A percentile compares a stretch with the other conserved stretches of the same genome.
These are phyloP conservation scores for Aleiodes alternator DNA, from an alignment of 2,888 invertebrate genomes.

Conservation along the genomic window DNA sequence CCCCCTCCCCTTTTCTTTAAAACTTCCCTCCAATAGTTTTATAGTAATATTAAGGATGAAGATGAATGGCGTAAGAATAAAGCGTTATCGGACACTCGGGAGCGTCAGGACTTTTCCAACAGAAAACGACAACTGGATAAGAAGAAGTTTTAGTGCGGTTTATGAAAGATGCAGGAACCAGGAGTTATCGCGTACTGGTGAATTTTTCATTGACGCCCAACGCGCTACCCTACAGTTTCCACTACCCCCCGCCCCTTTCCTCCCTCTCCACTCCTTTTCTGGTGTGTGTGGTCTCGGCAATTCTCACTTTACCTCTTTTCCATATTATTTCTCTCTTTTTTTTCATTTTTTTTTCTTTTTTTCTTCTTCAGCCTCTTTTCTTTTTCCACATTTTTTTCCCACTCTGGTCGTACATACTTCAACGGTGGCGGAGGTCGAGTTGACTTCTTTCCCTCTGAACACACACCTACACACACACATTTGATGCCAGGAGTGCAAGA, in stretches of 20 bases:
- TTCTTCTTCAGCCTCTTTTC: conserved; percentile 28
- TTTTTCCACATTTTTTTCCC: conserved; percentile 31
- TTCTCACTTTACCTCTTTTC: conserved; percentile 33
- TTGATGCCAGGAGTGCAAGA: conserved; percentile 6
- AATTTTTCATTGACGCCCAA: conserved; percentile 72
- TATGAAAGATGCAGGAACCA: conserved; percentile 73
- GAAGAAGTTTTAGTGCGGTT: conserved; percentile 67
- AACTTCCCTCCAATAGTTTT: neutral
- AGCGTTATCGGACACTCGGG: conserved; percentile 46
- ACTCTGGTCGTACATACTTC: conserved; percentile 26
- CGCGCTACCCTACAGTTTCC: conserved; percentile 38
- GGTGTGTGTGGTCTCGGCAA: conserved; percentile 14
- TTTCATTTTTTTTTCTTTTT: conserved; percentile 34
- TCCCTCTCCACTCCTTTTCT: neutral
- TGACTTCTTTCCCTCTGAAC: conserved; percentile 46
- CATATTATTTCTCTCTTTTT: conserved; percentile 42
- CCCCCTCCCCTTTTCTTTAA: neutral
- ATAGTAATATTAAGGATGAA: conserved; percentile 19
- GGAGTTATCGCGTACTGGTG: conserved; percentile 72
- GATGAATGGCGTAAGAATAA: conserved; percentile 24
- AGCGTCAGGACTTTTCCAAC: conserved; percentile 52
- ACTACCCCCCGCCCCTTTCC: neutral
- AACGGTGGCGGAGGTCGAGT: conserved; percentile 34
- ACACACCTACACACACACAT: conserved; percentile 50
- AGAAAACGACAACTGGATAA: conserved; percentile 68